These are phyloP conservation scores for Stenolophus ochropezus DNA, from an alignment of 2,888 invertebrate species.

Conservation along the genomic window DNA sequence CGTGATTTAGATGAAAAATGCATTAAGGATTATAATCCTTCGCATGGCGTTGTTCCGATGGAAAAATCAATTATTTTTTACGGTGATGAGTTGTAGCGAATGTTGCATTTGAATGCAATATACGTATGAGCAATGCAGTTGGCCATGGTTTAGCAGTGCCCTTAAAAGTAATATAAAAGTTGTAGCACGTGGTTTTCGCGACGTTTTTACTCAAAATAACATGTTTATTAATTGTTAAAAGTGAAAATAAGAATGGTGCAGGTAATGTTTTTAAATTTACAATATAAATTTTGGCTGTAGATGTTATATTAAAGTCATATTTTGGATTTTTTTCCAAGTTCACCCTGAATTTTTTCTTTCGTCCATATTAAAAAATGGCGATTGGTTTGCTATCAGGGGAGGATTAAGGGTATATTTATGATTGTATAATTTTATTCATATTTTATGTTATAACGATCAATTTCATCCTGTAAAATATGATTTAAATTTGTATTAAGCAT, in stretches of 20 bases:
- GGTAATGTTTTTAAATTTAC: slow-evolving; percentile 57
- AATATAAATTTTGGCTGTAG: slow-evolving; percentile 44
- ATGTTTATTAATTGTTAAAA: slow-evolving; percentile 60
- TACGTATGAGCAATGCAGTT: slow-evolving; percentile 50
- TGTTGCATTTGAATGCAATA: slow-evolving; percentile 48
- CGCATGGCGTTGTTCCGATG: slow-evolving; percentile 34
- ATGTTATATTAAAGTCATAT: slow-evolving; percentile 39
- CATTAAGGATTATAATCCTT: slow-evolving; percentile 43
- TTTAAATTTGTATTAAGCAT: slow-evolving; percentile 19
- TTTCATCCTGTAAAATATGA: not conserved
- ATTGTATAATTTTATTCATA: slow-evolving; percentile 22
- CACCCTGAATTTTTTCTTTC: slow-evolving; percentile 58
- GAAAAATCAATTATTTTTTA: slow-evolving; percentile 55
- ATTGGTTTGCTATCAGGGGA: slow-evolving; percentile 59
- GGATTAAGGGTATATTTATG: slow-evolving; percentile 44
- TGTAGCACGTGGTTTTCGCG: slow-evolving; percentile 59
- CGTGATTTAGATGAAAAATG: slow-evolving; percentile 19
- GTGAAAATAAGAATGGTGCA: slow-evolving; percentile 56
- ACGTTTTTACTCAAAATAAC: slow-evolving; percentile 58
- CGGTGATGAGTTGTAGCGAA: slow-evolving; percentile 30
- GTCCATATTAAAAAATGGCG: slow-evolving; percentile 61
- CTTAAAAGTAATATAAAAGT: slow-evolving; percentile 60
- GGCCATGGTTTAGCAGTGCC: slow-evolving; percentile 58
- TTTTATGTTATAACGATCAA: slow-evolving; percentile 12
- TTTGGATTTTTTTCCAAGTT: slow-evolving; percentile 59